Percentiles rank a stretch among this genome's conserved stretches.
Conservation (phyloP, 2,113 vertebrate species). For the Sphaerodactylus townsendi region DNA sequence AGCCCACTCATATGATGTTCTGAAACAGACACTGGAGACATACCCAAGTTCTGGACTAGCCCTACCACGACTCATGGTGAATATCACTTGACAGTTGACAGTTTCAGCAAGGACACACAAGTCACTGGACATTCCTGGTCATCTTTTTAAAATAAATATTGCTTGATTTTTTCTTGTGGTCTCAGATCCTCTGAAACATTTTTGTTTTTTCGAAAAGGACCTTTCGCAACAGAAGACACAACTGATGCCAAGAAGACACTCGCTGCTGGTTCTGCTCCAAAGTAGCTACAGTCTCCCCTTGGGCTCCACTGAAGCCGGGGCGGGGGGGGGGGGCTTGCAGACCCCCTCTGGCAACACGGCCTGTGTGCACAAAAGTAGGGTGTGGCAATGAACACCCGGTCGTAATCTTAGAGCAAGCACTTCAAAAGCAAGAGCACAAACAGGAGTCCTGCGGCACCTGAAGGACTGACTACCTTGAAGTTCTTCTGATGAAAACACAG, state of each 20-base stretch:
- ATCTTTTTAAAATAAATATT: constrained; percentile 42
- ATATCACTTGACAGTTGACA: constrained; percentile 29
- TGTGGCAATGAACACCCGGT: constrained; percentile 15
- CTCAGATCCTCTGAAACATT: constrained; percentile 12
- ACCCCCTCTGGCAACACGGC: constrained; percentile 29
- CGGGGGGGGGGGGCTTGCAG: too few relatives aligned
- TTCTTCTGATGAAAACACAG: not conserved
- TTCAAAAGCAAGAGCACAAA: constrained; percentile 32
- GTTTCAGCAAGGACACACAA: constrained; percentile 32
- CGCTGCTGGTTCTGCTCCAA: constrained; percentile 22
- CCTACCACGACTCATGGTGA: constrained; percentile 27
- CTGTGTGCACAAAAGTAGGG: constrained; percentile 26
- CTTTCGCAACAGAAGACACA: not conserved
- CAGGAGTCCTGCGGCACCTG: not conserved
- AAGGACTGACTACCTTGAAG: not conserved
- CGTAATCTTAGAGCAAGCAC: constrained; percentile 44
- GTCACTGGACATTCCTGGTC: constrained; percentile 38
- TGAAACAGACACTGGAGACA: not conserved
- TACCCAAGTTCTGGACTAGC: not conserved
- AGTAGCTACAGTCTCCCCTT: constrained; percentile 11
- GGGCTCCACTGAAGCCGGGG: constrained; percentile 13
- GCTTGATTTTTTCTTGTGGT: constrained; percentile 38
- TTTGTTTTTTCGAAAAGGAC: constrained; percentile 26
- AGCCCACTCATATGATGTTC: not conserved
- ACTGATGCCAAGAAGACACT: constrained; percentile 3